A percentile compares a stretch with the other conserved stretches of the same genome.
These are phyloP conservation scores for Ataeniobius toweri DNA, from an alignment of 2,797 vertebrate species.

Conservation along the genomic window DNA sequence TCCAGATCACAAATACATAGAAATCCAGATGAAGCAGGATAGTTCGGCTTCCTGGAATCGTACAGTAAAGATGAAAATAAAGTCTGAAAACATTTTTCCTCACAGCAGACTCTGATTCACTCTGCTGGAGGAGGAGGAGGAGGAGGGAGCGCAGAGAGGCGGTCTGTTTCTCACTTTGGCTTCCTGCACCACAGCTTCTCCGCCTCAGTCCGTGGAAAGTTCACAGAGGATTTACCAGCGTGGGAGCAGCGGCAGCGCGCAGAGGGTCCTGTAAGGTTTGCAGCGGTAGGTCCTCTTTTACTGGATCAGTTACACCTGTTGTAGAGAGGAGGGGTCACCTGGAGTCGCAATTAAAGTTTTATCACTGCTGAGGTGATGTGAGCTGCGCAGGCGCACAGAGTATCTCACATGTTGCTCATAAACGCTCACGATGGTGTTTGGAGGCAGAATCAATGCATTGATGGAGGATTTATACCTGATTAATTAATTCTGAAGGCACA, in stretches of 20 bases:
- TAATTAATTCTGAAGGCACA: background rate
- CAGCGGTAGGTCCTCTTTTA: slow-evolving; percentile 15
- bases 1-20: background rate
- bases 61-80: background rate
- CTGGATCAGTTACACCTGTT: background rate
- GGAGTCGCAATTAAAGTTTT: background rate
- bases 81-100: background rate
- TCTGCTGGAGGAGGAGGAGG: slow-evolving; percentile 24
- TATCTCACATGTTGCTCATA: background rate
- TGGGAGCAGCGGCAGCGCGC: slow-evolving; percentile 14
- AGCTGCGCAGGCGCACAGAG: background rate
- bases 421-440: background rate
- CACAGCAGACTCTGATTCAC: background rate
- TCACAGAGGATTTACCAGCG: slow-evolving; percentile 36
- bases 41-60: too few species aligned
- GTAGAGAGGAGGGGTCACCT: background rate
- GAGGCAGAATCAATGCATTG: too few species aligned
- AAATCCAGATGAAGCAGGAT: background rate
- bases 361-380: background rate
- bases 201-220: slow-evolving; percentile 47
- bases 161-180: background rate
- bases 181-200: background rate
- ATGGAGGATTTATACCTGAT: background rate
- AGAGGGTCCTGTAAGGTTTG: background rate
- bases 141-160: background rate